Base-by-base conservation (phyloP, 2,113 vertebrate genomes). In the Jacana jacana region DNA sequence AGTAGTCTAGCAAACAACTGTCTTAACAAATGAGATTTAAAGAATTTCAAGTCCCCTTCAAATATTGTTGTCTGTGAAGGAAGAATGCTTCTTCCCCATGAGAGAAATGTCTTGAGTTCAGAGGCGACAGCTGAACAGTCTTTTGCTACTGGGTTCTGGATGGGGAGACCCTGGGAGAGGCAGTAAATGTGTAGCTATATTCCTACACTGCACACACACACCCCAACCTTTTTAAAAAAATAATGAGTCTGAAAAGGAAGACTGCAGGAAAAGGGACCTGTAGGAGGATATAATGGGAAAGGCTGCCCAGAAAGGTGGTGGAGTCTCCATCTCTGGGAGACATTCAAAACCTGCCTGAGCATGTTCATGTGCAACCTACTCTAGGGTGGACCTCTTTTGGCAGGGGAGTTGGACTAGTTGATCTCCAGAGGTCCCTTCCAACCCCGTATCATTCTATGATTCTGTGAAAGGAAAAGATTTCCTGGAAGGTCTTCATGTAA, bases 171-270 rank as follows among this genome's bases (percentile, higher is more conserved):
- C 40, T 72, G 27, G 24, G 54, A 88, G 71, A 88, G 28, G 40
- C 84, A 27, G 82, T 76, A 49, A 40, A 63, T 46, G 58, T 19
- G n/a, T 65, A 80, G 15, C 19, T 63, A 11, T 27, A 25, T 55
- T 46, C 20, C 30, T 78, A 73, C 3, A 11, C 30, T 78, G 70
- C 3, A 11, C 6, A 0, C 0, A 4, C 16, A 19, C 4, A 14
- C 15, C 17, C 18, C 17, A 17, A 18, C 3, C 12, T n/a, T 39
- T 48, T 81, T 88, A 48, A 31, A 57, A 57, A 24, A 37, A 37
- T 15, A 64, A 1, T 52, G 35, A 30, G 19, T 55, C 55, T 71
- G 20, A 31, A 87, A 91, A 66, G 35, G n/a, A 82, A 80, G 8
- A 72, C 31, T 49, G 20, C 28, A 64, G 30, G 20, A 71, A 30